A percentile compares a stretch with the other conserved stretches of the same genome.
Evolutionary conservation across 2,113 vertebrate species (phyloP).

Genomic region (Anoura caudifer): DNA sequence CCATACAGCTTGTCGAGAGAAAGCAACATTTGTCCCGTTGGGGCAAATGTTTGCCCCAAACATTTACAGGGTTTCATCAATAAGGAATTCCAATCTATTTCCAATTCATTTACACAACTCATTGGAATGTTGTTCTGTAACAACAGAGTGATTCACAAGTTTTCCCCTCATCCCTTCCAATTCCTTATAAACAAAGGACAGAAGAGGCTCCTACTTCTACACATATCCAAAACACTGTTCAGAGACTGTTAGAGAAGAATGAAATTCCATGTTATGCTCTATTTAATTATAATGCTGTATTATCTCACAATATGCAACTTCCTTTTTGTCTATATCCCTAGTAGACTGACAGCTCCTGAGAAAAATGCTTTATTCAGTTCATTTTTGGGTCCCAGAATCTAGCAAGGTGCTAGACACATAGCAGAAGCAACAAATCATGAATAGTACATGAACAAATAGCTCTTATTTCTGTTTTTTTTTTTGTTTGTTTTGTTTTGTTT

Average conservation of each 20-base stretch:
- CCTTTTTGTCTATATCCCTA: not conserved
- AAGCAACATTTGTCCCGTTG: no score
- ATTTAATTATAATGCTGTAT: not conserved
- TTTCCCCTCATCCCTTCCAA: not conserved
- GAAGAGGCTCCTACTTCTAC: not conserved
- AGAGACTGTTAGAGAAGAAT: not conserved
- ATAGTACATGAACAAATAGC: not conserved
- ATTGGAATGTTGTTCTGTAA: conserved; percentile 57
- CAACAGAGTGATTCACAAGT: conserved; percentile 53
- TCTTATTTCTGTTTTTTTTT: not conserved
- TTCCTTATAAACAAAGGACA: conserved; percentile 43
- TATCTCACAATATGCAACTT: not conserved
- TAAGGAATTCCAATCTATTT: conserved; percentile 48
- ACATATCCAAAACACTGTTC: not conserved
- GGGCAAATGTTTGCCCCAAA: not conserved
- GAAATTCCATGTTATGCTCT: not conserved
- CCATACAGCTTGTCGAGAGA: conserved; percentile 34
- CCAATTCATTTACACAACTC: conserved; percentile 56
- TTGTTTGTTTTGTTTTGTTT: no score
- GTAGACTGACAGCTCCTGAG: not conserved
- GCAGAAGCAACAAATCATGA: not conserved
- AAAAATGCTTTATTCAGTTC: not conserved
- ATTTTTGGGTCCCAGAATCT: not conserved
- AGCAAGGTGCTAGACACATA: not conserved
- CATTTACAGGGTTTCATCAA: conserved; percentile 31